These are phyloP conservation scores for Drosophila basisetae DNA, from an alignment of 2,888 invertebrate species.

Conservation along the genomic window DNA sequence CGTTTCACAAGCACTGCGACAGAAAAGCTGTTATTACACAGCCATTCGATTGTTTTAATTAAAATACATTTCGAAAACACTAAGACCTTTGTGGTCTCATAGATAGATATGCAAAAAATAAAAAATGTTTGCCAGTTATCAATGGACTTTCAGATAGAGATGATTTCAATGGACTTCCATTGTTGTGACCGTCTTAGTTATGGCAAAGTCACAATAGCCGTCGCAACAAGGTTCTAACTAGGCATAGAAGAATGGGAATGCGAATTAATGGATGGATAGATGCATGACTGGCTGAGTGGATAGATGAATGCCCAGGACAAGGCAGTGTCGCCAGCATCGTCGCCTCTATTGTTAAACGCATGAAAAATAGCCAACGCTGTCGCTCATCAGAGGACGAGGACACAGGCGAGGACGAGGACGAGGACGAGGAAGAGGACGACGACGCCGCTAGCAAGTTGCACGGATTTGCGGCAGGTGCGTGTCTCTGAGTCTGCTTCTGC, in stretches of 20 bases:
- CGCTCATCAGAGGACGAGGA: slow-evolving; percentile 48
- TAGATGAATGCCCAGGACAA: slow-evolving; percentile 32
- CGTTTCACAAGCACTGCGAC: background rate
- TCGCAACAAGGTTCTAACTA: slow-evolving; percentile 23
- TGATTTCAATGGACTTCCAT: background rate
- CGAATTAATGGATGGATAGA: slow-evolving; percentile 8
- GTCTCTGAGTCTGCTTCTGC: background rate
- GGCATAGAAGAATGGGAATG: slow-evolving; percentile 24
- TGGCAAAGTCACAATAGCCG: slow-evolving; percentile 7
- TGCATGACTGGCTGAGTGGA: slow-evolving; percentile 16
- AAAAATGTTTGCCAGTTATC: background rate
- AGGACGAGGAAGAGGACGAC: background rate
- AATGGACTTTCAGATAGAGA: background rate
- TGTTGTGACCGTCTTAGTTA: slow-evolving; percentile 3
- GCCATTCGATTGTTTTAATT: background rate
- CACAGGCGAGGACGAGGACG: background rate
- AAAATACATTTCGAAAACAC: no score
- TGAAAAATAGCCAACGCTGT: slow-evolving; percentile 72
- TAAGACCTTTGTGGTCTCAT: background rate
- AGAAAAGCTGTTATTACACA: no score
- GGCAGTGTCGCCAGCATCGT: slow-evolving; percentile 38
- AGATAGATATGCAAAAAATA: no score
- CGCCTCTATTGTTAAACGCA: slow-evolving; percentile 74
- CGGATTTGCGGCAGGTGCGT: slow-evolving; percentile 20
- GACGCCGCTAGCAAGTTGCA: slow-evolving; percentile 23